Base-by-base conservation (phyloP, 2,797 vertebrate genomes). In the Danio choprae region DNA sequence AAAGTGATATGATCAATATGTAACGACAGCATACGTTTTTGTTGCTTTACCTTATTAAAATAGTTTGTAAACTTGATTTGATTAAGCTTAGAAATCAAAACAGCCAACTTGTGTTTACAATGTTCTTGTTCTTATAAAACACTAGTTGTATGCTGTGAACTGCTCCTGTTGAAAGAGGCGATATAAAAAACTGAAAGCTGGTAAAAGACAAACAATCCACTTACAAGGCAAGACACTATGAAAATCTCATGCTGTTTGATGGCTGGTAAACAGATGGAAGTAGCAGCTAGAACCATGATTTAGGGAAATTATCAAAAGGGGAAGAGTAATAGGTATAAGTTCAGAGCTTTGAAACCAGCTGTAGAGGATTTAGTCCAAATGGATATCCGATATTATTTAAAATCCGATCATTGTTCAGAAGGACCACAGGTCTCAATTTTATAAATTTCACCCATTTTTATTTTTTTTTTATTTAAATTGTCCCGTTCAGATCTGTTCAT, bases 311-410 rank as follows among this genome's bases (percentile, higher is more conserved):
- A 15, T 1, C 7, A 16, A 41, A 13, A 40, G 29, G 22, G 48
- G 53, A 53, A 8, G 29, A 8, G 13, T 40, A 36, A 6, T 20
- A 29, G 15, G 15, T 18, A 15, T 38, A n/a, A 11, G 4, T 53
- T 41, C 6, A 41, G n/a, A 41, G 50, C 7, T 55, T 55, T 41
- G 11, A 55, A 70, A 70, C 50, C 36, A 55, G 50, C 50, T 20
- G 68, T 48, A 55, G 50, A 41, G 50, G 10, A 40, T 70, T 41
- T 41, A 20, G 55, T 70, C 68, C 20, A 55, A 70, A 41, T 5
- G 7, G 68, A 18, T 18, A 20, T 69, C 65, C 51, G n/a, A n/a
- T n/a, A n/a, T n/a, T n/a, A n/a, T n/a, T n/a, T n/a, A n/a, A n/a
- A n/a, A n/a, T n/a, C n/a, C n/a, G n/a, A n/a, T n/a, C n/a, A n/a